Percentiles rank a stretch among this genome's conserved stretches.
These are phyloP conservation scores for Myzus persicae DNA, from an alignment of 1,140 invertebrate genomes.

Conservation along the genomic window DNA sequence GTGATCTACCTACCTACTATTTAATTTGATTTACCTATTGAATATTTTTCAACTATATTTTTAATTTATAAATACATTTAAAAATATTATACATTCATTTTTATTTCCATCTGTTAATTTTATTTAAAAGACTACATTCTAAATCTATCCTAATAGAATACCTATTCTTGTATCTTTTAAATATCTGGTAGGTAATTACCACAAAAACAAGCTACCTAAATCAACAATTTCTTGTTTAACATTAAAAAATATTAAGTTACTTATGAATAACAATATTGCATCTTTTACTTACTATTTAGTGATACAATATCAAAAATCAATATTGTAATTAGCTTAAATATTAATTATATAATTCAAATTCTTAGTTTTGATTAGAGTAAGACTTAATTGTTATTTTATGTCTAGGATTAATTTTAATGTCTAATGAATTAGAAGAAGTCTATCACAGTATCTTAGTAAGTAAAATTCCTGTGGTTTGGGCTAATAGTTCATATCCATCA, in stretches of 20 bases:
- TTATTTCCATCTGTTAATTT: not conserved
- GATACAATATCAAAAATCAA: not conserved
- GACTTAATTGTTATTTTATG: conserved; percentile 45
- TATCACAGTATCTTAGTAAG: conserved; percentile 82
- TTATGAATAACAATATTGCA: not conserved
- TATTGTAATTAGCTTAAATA: not conserved
- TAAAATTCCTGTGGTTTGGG: conserved; percentile 85
- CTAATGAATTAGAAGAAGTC: conserved; percentile 86
- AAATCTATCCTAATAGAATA: too few relatives aligned
- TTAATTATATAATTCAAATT: not conserved
- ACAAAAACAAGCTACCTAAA: not conserved
- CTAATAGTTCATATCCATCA: conserved; percentile 87
- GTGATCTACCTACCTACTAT: not conserved
- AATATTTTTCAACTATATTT: too few relatives aligned
- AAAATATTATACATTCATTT: too few relatives aligned
- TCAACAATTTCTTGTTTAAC: not conserved
- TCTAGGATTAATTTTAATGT: conserved; percentile 83
- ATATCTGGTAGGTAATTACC: too few relatives aligned
- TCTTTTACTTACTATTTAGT: not conserved
- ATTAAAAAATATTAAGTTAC: not conserved
- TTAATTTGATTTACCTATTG: not conserved
- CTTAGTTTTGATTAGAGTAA: not conserved
- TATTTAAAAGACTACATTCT: not conserved
- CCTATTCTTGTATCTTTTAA: too few relatives aligned
- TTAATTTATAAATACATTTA: not conserved